Conservation (phyloP, 2,888 invertebrate genomes). For the Asteroscopus sphinx region DNA sequence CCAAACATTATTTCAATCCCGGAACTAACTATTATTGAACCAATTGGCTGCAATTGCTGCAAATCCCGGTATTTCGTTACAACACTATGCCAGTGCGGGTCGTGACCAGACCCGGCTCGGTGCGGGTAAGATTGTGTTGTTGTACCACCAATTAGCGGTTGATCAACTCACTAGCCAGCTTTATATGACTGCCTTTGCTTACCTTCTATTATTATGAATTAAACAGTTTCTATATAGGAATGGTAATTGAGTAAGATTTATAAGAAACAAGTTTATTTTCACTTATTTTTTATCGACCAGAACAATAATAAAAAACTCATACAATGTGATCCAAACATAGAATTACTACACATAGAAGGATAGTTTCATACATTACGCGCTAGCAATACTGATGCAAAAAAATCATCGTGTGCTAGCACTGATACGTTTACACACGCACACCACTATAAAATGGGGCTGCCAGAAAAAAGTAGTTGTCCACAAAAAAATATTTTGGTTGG, state of each 20-base stretch:
- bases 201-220: conserved; percentile 20
- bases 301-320: neutral
- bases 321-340: too few species aligned
- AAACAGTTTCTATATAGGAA: conserved; percentile 20
- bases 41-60: too few species aligned
- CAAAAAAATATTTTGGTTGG: too few species aligned
- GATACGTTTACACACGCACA: too few species aligned
- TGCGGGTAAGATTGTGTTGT: conserved; percentile 31
- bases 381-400: too few species aligned
- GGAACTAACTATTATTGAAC: too few species aligned
- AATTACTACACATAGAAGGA: too few species aligned
- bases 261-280: neutral
- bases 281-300: neutral
- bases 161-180: conserved; percentile 32
- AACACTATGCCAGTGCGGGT: conserved; percentile 30
- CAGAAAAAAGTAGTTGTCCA: too few species aligned
- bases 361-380: too few species aligned
- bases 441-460: too few species aligned
- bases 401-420: too few species aligned
- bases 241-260: neutral
- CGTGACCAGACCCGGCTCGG: conserved; percentile 47
- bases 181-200: conserved; percentile 23
- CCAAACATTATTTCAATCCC: neutral
- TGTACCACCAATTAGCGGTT: conserved; percentile 48
- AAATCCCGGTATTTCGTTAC: conserved; percentile 8